Percentiles rank a stretch among this genome's conserved stretches.
Conservation (phyloP, 2,113 vertebrate species). For the Columba janthina region DNA sequence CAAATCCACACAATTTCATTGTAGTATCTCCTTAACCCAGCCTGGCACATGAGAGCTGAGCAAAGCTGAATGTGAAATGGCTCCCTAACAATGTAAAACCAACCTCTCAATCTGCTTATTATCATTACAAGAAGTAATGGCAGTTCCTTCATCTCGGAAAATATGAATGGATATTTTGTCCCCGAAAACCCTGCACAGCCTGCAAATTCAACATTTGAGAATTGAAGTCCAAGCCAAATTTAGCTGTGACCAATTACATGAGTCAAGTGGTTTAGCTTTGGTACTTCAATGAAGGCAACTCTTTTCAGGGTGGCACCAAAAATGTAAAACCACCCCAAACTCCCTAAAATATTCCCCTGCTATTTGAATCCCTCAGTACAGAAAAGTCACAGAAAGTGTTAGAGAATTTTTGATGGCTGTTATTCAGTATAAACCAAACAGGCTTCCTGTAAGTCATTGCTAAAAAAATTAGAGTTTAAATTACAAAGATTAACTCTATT, state of each 20-base stretch:
- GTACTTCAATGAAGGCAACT: not conserved
- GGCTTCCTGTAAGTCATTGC: not conserved
- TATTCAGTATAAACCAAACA: not conserved
- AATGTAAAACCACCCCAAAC: not conserved
- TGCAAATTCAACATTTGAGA: not conserved
- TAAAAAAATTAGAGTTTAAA: not conserved
- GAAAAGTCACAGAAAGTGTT: not conserved
- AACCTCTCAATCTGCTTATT: not conserved
- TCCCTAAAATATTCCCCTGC: not conserved
- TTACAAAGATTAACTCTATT: not conserved
- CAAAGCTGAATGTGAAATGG: not conserved
- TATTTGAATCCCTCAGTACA: not conserved
- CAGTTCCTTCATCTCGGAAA: not conserved
- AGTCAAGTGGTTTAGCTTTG: not conserved
- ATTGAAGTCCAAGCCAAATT: not conserved
- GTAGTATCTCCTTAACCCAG: not conserved
- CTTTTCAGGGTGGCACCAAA: not conserved
- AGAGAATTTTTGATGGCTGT: not conserved
- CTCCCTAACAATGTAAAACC: not conserved
- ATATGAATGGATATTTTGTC: not conserved
- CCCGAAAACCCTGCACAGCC: rapidly evolving
- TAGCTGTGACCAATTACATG: not conserved
- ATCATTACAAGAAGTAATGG: not conserved
- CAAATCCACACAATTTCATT: not conserved
- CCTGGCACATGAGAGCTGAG: not conserved